Conservation (phyloP, 2,888 invertebrate species). For the Electrophaes corylata region DNA sequence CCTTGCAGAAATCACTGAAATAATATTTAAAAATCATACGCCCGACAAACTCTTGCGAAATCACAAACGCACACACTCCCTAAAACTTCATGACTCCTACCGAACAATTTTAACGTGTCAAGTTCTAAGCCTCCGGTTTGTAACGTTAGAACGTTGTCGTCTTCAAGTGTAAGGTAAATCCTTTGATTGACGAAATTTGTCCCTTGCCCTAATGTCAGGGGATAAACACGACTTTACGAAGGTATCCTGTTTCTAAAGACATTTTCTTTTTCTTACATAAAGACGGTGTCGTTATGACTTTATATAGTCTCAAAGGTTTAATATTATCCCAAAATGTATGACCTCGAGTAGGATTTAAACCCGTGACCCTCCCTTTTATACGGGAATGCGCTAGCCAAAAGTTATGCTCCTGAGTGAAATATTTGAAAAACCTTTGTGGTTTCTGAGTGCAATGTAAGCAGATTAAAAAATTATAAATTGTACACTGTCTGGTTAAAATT, state of each 20-base stretch:
- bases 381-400: too few species aligned
- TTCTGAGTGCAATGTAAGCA: too few species aligned
- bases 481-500: too few species aligned
- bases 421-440: too few species aligned
- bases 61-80: neutral
- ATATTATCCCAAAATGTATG: too few species aligned
- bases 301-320: constrained; percentile 22
- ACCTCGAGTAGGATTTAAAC: too few species aligned
- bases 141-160: constrained; percentile 77
- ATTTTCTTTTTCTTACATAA: constrained; percentile 54
- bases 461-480: too few species aligned
- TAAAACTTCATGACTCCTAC: constrained; percentile 50
- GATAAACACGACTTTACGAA: constrained; percentile 60
- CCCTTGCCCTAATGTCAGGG: constrained; percentile 54
- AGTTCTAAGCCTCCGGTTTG: constrained; percentile 71
- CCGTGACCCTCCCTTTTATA: too few species aligned
- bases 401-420: too few species aligned
- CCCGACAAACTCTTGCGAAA: neutral
- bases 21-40: neutral
- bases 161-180: constrained; percentile 71
- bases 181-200: constrained; percentile 77
- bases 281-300: constrained; percentile 45
- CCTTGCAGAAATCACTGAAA: neutral
- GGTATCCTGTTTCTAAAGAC: constrained; percentile 62
- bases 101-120: constrained; percentile 64